These are phyloP conservation scores for Ictalurus punctatus DNA, from an alignment of 2,113 vertebrate species.

Conservation along the genomic window DNA sequence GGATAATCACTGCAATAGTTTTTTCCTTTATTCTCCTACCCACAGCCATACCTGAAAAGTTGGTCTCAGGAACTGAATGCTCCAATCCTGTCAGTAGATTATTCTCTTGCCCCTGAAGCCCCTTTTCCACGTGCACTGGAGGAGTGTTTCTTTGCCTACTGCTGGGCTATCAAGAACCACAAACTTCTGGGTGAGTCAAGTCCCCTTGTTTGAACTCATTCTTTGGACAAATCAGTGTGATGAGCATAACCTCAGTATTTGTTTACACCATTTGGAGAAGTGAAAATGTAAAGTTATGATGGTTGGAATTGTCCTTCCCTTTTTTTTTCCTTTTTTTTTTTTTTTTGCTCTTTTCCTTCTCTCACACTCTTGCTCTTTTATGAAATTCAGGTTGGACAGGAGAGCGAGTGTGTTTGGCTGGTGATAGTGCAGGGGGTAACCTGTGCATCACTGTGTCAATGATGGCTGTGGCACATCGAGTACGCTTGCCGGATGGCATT, in stretches of 20 bases:
- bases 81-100: conserved; percentile 89
- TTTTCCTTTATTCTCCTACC: conserved; percentile 27
- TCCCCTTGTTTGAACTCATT: neutral
- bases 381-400: conserved; percentile 81
- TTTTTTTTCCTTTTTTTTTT: neutral
- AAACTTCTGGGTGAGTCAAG: conserved; percentile 76
- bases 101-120: conserved; percentile 87
- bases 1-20: neutral
- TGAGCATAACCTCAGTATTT: neutral
- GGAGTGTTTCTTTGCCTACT: conserved; percentile 91
- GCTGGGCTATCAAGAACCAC: conserved; percentile 86
- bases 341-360: neutral
- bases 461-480: conserved; percentile 80
- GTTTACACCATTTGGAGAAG: neutral
- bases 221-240: neutral
- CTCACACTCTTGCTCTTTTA: conserved; percentile 3
- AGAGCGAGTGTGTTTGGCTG: conserved; percentile 83
- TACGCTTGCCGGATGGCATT: conserved; percentile 84
- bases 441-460: conserved; percentile 83
- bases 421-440: conserved; percentile 90
- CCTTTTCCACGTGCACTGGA: conserved; percentile 88
- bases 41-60: conserved; percentile 82
- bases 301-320: neutral
- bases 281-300: neutral
- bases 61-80: conserved; percentile 86